A percentile compares a stretch with the other conserved stretches of the same genome.
phyloP scores from a whole-genome alignment of 1,140 invertebrate genomes.

The Orchesella cincta region DNA sequence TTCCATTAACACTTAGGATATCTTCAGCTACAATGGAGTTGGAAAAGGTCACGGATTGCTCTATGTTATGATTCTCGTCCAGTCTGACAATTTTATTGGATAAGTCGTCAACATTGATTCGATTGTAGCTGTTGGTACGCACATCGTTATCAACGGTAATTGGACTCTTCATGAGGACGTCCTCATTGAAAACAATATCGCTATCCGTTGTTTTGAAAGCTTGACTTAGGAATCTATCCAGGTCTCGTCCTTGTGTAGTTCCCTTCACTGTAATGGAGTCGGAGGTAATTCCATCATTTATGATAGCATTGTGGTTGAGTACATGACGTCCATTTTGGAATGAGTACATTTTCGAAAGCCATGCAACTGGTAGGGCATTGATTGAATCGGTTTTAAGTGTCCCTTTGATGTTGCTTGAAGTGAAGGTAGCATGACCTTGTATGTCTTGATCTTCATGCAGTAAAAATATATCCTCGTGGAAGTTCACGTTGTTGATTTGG shows the following conservation, averaged over 20 bases:
- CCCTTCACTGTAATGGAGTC: background rate
- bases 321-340: slow-evolving; percentile 29
- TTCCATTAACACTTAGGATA: background rate
- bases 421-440: background rate
- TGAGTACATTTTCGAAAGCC: slow-evolving; percentile 20
- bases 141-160: background rate
- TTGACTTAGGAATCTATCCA: background rate
- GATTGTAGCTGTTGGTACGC: background rate
- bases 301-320: background rate
- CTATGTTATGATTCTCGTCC: background rate
- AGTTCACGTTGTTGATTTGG: slow-evolving; percentile 18
- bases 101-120: background rate
- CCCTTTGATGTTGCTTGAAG: background rate
- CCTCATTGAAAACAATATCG: background rate
- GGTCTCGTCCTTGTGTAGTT: background rate
- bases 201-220: background rate
- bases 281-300: background rate
- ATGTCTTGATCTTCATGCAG: slow-evolving; percentile 29
- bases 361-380: slow-evolving; percentile 8
- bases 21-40: background rate
- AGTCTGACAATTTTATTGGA: background rate
- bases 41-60: background rate
- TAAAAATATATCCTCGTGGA: slow-evolving; percentile 10
- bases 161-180: background rate
- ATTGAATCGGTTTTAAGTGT: background rate